Percentiles rank a stretch among this genome's conserved stretches.
Evolutionary conservation across 2,113 vertebrate genomes (phyloP).

Genomic region (Charina bottae): DNA sequence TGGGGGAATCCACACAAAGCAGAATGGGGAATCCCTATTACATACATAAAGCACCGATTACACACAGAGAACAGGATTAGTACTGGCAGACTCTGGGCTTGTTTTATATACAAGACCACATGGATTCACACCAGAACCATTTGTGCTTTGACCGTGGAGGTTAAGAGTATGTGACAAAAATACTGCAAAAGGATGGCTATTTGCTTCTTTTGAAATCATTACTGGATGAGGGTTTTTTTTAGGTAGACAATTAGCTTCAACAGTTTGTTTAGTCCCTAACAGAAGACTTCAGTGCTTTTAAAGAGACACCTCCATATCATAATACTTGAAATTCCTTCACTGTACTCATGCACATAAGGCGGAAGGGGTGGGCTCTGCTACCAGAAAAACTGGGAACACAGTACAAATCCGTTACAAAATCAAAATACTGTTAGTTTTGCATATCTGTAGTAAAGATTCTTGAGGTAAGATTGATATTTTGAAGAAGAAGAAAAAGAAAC

Average conservation of each 20-base stretch:
- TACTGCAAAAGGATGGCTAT: not conserved
- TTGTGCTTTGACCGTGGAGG: constrained; percentile 69
- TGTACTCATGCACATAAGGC: constrained; percentile 58
- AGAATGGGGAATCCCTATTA: not conserved
- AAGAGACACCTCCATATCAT: constrained; percentile 67
- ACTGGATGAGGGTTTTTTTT: constrained; percentile 9
- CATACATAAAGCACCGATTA: not conserved
- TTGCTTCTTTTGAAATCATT: not conserved
- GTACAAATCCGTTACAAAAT: constrained; percentile 71
- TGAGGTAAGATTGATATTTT: constrained; percentile 77
- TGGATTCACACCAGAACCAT: not conserved
- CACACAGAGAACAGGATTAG: not conserved
- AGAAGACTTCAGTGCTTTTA: constrained; percentile 64
- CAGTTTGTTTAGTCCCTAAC: constrained; percentile 50
- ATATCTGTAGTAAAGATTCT: constrained; percentile 73
- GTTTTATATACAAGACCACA: not conserved
- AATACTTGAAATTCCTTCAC: constrained; percentile 56
- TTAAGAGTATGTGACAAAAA: not conserved
- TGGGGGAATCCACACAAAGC: not conserved
- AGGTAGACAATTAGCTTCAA: constrained; percentile 34
- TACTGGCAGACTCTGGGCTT: not conserved
- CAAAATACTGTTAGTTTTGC: constrained; percentile 70
- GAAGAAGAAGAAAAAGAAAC: constrained; percentile 52
- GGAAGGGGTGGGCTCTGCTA: constrained; percentile 51
- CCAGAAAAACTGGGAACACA: constrained; percentile 65